Evolutionary conservation across 1,140 invertebrate genomes (phyloP).

Genomic region (Hycleus cichorii): DNA sequence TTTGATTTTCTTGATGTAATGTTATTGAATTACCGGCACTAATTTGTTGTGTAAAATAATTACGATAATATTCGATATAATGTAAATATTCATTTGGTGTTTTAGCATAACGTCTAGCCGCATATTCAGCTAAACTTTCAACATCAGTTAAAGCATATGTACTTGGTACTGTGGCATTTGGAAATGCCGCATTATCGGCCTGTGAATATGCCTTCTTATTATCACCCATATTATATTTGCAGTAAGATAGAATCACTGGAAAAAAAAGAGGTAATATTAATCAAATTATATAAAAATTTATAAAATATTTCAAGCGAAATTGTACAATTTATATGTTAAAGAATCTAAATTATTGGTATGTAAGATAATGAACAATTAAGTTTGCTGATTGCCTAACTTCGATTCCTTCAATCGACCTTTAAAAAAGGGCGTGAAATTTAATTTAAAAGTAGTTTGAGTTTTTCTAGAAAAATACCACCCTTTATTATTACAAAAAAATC

Average conservation of each 20-base stretch:
- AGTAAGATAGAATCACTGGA: conserved; percentile 50
- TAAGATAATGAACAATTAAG: too few relatives aligned
- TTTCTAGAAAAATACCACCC: too few relatives aligned
- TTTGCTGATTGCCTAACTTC: too few relatives aligned
- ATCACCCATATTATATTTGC: conserved; percentile 49
- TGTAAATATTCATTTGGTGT: conserved; percentile 64
- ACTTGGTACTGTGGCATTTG: conserved; percentile 32
- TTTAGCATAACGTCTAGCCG: conserved; percentile 68
- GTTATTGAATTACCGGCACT: conserved; percentile 51
- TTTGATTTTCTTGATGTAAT: conserved; percentile 51
- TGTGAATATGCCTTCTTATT: conserved; percentile 39
- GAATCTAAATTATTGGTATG: too few relatives aligned
- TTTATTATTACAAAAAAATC: too few relatives aligned
- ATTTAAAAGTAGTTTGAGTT: too few relatives aligned
- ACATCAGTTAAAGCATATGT: conserved; percentile 61
- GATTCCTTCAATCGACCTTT: too few relatives aligned
- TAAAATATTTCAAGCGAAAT: not conserved
- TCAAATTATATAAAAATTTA: not conserved
- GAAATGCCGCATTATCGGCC: conserved; percentile 34
- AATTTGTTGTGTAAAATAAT: conserved; percentile 73
- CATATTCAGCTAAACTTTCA: conserved; percentile 68
- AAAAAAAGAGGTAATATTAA: conserved; percentile 1
- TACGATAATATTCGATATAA: conserved; percentile 70
- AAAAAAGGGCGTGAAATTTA: too few relatives aligned
- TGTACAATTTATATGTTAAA: too few relatives aligned